A percentile compares a stretch with the other conserved stretches of the same genome.
Evolutionary conservation across 2,797 vertebrate genomes (phyloP).

Genomic region (Rhinogobio ventralis): DNA sequence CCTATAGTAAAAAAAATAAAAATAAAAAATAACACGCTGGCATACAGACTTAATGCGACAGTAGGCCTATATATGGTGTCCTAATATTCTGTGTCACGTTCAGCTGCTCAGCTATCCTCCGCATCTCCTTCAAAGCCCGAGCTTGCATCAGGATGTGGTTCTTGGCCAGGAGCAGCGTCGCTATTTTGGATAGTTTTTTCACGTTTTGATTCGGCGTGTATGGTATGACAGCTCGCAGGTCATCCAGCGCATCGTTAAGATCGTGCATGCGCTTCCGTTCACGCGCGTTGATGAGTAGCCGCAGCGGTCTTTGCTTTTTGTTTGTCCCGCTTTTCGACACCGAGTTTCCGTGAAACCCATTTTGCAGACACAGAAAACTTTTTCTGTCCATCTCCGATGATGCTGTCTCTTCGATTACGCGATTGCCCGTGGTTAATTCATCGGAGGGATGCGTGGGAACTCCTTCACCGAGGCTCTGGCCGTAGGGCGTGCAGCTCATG

Average conservation of each 20-base stretch:
- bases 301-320: constrained; percentile 63
- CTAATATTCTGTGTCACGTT: constrained; percentile 64
- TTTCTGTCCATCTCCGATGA: not conserved
- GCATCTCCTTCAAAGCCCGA: constrained; percentile 71
- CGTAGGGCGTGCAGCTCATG: not conserved
- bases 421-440: not conserved
- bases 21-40: not conserved
- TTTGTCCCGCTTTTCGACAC: constrained; percentile 57
- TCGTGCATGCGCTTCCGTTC: constrained; percentile 81
- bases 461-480: constrained; percentile 2
- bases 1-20: not conserved
- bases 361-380: constrained; percentile 1
- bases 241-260: constrained; percentile 79
- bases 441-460: not conserved
- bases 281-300: constrained; percentile 77
- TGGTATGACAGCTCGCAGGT: constrained; percentile 77
- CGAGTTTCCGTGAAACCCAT: not conserved
- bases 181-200: constrained; percentile 73
- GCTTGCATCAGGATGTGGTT: constrained; percentile 76
- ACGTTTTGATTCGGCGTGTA: constrained; percentile 70
- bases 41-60: not conserved
- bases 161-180: constrained; percentile 72
- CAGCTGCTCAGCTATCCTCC: constrained; percentile 67
- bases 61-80: not conserved
- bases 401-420: constrained; percentile 12